Conservation (phyloP, 2,113 vertebrate species). For the Xiphias gladius region DNA sequence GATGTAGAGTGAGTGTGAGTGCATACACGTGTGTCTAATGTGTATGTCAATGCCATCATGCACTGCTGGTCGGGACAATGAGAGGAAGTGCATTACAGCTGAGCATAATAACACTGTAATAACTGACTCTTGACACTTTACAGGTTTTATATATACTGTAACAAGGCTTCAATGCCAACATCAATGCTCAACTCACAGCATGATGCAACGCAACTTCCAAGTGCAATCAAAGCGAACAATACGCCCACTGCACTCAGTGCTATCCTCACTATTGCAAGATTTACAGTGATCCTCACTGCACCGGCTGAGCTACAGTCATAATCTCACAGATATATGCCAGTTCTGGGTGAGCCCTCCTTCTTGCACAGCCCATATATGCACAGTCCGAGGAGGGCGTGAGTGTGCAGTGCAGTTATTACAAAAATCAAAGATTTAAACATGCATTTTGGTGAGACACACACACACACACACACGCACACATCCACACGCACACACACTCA, state of each 20-base stretch:
- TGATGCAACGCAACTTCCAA: conserved; percentile 71
- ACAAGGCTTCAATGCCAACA: conserved; percentile 8
- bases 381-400: conserved; percentile 40
- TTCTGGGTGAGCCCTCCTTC: conserved; percentile 34
- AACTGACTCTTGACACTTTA: conserved; percentile 17
- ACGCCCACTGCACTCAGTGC: conserved; percentile 49
- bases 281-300: conserved; percentile 53
- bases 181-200: conserved; percentile 43
- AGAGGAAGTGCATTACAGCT: conserved; percentile 36
- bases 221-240: conserved; percentile 68
- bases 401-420: conserved; percentile 7
- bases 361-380: conserved; percentile 25
- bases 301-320: conserved; percentile 48
- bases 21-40: conserved; percentile 56
- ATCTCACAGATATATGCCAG: conserved; percentile 56
- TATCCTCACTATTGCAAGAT: conserved; percentile 43
- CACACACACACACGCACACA: too few relatives aligned
- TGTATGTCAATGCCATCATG: conserved; percentile 57
- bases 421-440: not conserved
- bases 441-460: conserved; percentile 7
- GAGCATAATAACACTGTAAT: conserved; percentile 29
- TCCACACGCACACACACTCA: not conserved
- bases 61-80: conserved; percentile 62
- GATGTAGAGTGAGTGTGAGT: conserved; percentile 44
- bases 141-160: conserved; percentile 17